These are phyloP conservation scores for Aphelinus certus DNA, from an alignment of 1,140 invertebrate species.

Conservation along the genomic window DNA sequence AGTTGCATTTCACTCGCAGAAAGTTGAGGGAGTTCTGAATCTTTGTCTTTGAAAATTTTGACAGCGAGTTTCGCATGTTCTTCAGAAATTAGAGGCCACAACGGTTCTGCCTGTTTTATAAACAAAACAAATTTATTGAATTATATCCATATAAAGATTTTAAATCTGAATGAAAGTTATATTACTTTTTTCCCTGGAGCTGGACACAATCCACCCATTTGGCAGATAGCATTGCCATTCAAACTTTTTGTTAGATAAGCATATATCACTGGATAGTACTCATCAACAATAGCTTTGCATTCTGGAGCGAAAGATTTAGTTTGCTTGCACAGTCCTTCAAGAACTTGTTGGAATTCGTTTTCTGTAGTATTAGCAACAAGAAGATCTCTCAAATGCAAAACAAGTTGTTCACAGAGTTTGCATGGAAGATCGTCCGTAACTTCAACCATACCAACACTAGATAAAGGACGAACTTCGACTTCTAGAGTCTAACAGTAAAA, in stretches of 20 bases:
- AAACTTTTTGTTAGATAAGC: conserved; percentile 75
- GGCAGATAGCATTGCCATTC: conserved; percentile 75
- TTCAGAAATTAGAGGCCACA: conserved; percentile 68
- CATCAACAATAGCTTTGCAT: conserved; percentile 73
- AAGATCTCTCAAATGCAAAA: conserved; percentile 80
- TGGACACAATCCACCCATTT: conserved; percentile 77
- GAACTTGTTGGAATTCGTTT: conserved; percentile 79
- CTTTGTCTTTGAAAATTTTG: conserved; percentile 54
- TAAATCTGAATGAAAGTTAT: conserved; percentile 18
- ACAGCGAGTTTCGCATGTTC: conserved; percentile 58
- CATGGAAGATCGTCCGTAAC: conserved; percentile 79
- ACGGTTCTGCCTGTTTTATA: conserved; percentile 57
- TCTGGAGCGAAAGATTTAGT: conserved; percentile 71
- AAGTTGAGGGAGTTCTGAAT: conserved; percentile 41
- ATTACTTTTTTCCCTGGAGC: conserved; percentile 44
- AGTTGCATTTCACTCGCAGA: conserved; percentile 67
- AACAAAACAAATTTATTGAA: conserved; percentile 16
- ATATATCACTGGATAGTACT: conserved; percentile 82
- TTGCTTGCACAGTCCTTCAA: conserved; percentile 83
- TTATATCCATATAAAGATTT: conserved; percentile 27
- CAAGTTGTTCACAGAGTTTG: conserved; percentile 84
- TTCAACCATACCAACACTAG: conserved; percentile 67
- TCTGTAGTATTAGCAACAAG: conserved; percentile 88
- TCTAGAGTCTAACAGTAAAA: conserved; percentile 45
- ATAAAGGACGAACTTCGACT: conserved; percentile 69